Percentiles rank a stretch among this genome's conserved stretches.
Evolutionary conservation across 2,797 vertebrate species (phyloP).

Genomic region (Octomys mimax): DNA sequence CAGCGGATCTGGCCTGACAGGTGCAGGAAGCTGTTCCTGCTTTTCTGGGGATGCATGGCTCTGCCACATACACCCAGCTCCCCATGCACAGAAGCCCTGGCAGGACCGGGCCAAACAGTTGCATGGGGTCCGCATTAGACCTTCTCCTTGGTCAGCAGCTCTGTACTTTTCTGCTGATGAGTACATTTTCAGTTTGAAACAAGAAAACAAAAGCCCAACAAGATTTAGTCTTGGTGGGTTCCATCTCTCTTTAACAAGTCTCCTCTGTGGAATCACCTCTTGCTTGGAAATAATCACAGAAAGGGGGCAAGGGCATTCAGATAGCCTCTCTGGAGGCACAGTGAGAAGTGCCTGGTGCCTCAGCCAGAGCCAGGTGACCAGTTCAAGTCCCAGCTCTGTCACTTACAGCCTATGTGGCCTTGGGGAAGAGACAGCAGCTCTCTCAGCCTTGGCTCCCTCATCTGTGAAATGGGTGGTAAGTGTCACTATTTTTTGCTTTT

Average conservation of each 20-base stretch:
- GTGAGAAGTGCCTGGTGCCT: not conserved
- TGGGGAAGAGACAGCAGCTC: not conserved
- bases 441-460: slow-evolving; percentile 10
- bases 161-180: not conserved
- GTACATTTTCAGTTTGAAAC: slow-evolving; percentile 6
- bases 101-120: not conserved
- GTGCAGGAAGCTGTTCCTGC: not conserved
- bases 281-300: not conserved
- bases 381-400: not conserved
- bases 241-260: not conserved
- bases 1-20: not conserved
- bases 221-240: not conserved
- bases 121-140: not conserved
- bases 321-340: not conserved
- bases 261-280: not conserved
- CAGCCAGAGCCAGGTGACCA: not conserved
- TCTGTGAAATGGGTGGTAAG: not conserved
- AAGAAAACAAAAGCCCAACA: not conserved
- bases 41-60: not conserved
- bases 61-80: not conserved
- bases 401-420: not conserved
- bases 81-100: not conserved
- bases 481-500: not conserved
- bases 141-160: not conserved
- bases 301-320: not conserved